These are phyloP conservation scores for Trissolcus basalis DNA, from an alignment of 1,140 invertebrate species.

Conservation along the genomic window DNA sequence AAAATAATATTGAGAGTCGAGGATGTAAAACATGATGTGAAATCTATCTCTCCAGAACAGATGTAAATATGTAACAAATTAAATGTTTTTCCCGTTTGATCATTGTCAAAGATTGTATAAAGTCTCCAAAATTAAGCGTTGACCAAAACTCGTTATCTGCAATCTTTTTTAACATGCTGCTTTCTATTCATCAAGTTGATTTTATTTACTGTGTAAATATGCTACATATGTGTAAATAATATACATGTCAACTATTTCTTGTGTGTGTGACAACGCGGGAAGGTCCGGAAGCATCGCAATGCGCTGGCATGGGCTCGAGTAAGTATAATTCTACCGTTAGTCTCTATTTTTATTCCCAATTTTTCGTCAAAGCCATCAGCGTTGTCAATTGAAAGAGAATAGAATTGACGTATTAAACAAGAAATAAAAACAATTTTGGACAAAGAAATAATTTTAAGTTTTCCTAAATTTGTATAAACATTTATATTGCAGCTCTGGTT, in stretches of 20 bases:
- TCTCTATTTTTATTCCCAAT: conserved; percentile 19
- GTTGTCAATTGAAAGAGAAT: conserved; percentile 11
- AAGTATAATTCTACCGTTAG: conserved; percentile 73
- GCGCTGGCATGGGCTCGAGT: conserved; percentile 77
- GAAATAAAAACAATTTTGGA: too few relatives aligned
- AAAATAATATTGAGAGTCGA: too few relatives aligned
- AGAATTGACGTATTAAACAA: background rate
- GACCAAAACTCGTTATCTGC: background rate
- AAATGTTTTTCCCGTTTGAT: background rate
- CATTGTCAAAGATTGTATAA: background rate
- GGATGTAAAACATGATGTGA: background rate
- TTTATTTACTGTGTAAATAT: conserved; percentile 55
- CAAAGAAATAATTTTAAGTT: background rate
- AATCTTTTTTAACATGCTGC: conserved; percentile 49
- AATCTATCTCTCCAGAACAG: background rate
- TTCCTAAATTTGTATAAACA: background rate
- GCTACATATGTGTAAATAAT: conserved; percentile 73
- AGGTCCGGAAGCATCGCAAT: conserved; percentile 78
- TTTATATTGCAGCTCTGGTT: background rate
- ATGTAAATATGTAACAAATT: background rate
- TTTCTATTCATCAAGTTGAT: conserved; percentile 40
- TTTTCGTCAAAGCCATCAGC: conserved; percentile 12
- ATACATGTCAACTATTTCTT: conserved; percentile 74
- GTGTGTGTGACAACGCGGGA: conserved; percentile 74
- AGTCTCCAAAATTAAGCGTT: background rate